phyloP scores from a whole-genome alignment of 2,888 invertebrate species.

The Drosophila meridiana region DNA sequence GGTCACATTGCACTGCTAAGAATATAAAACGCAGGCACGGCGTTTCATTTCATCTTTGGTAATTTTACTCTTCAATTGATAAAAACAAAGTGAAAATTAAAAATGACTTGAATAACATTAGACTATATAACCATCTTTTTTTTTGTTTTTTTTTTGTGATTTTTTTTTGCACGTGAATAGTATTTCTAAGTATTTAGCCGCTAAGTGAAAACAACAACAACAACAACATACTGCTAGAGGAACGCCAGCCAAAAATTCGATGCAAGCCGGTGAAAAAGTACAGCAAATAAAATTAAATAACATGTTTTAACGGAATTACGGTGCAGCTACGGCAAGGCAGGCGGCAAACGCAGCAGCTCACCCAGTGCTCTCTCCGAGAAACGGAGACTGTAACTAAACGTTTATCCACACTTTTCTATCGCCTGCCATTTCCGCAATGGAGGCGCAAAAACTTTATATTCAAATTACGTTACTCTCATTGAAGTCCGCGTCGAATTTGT shows the following conservation, averaged over 20 bases:
- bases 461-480: slow-evolving; percentile 52
- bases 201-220: slow-evolving; percentile 63
- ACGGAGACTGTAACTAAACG: slow-evolving; percentile 52
- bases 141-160: slow-evolving; percentile 59
- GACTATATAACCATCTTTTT: slow-evolving; percentile 38
- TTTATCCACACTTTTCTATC: slow-evolving; percentile 39
- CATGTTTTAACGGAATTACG: slow-evolving; percentile 27
- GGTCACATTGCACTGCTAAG: slow-evolving; percentile 51
- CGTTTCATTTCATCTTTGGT: slow-evolving; percentile 52
- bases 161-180: slow-evolving; percentile 75
- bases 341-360: slow-evolving; percentile 16
- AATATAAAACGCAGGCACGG: slow-evolving; percentile 52
- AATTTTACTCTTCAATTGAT: slow-evolving; percentile 41
- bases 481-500: slow-evolving; percentile 44
- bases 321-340: slow-evolving; percentile 32
- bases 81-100: slow-evolving; percentile 45
- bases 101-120: slow-evolving; percentile 65
- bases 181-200: slow-evolving; percentile 63
- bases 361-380: background rate
- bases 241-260: slow-evolving; percentile 39
- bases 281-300: slow-evolving; percentile 26
- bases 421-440: slow-evolving; percentile 44
- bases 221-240: slow-evolving; percentile 40
- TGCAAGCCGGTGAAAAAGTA: slow-evolving; percentile 31
- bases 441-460: slow-evolving; percentile 54